Conservation (phyloP, 2,113 vertebrate genomes). For the Galemys pyrenaicus region DNA sequence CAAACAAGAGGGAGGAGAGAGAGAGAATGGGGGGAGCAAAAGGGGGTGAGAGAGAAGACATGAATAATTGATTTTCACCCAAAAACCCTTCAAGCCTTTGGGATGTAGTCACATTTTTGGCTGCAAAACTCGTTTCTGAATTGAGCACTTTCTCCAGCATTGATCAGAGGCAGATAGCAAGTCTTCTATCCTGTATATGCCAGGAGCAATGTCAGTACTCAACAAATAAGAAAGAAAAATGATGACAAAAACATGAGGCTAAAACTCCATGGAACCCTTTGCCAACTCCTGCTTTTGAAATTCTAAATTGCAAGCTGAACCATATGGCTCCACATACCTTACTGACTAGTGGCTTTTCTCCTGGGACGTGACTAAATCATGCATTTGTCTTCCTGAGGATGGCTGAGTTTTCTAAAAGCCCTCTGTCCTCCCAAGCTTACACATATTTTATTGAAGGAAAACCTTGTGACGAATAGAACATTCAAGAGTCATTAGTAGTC, state of each 20-base stretch:
- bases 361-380: conserved; percentile 45
- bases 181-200: neutral
- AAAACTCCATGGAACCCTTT: neutral
- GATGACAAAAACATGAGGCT: conserved; percentile 29
- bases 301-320: conserved; percentile 40
- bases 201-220: conserved; percentile 6
- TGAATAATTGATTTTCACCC: neutral
- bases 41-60: neutral
- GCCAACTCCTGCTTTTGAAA: conserved; percentile 64
- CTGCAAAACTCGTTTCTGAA: conserved; percentile 22
- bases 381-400: conserved; percentile 50
- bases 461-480: conserved; percentile 41
- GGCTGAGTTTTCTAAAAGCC: conserved; percentile 33
- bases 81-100: neutral
- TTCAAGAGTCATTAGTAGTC: conserved; percentile 69
- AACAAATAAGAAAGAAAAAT: conserved; percentile 55
- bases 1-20: neutral
- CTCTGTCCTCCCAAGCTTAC: conserved; percentile 19
- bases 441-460: conserved; percentile 34
- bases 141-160: neutral
- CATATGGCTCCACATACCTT: conserved; percentile 39
- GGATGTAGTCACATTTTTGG: neutral
- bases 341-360: conserved; percentile 47
- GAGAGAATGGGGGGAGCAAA: too few relatives aligned
- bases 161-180: conserved; percentile 4